Conservation (phyloP, 2,113 vertebrate species). For the Cottus gobio region DNA sequence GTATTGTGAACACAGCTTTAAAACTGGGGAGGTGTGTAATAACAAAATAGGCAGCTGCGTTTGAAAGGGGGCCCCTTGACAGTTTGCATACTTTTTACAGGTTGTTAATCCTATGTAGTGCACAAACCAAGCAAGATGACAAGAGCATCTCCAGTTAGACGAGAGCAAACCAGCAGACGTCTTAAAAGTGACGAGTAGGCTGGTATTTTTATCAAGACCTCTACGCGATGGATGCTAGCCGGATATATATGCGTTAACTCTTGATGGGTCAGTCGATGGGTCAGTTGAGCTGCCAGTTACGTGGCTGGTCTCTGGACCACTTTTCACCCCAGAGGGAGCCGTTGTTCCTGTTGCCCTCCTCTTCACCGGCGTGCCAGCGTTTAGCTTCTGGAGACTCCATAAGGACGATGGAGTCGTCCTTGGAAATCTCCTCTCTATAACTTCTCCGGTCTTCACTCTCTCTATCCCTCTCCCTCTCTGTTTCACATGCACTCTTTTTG, state of each 20-base stretch:
- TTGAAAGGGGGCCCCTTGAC: conserved; percentile 53
- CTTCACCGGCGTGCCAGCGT: conserved; percentile 43
- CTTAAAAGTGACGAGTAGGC: not conserved
- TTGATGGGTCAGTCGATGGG: conserved; percentile 17
- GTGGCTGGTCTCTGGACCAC: conserved; percentile 24
- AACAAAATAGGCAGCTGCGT: conserved; percentile 59
- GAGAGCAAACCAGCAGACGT: not conserved
- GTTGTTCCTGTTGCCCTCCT: conserved; percentile 60
- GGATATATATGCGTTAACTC: not conserved
- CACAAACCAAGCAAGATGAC: conserved; percentile 15
- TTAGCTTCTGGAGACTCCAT: conserved; percentile 75
- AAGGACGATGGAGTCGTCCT: conserved; percentile 82
- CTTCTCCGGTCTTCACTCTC: conserved; percentile 71
- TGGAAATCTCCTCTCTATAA: conserved; percentile 82
- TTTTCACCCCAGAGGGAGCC: conserved; percentile 61
- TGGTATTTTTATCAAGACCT: conserved; percentile 11
- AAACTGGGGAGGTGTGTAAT: conserved; percentile 33
- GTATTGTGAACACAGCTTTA: conserved; percentile 12
- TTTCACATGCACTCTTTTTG: conserved; percentile 52
- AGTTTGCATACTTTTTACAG: conserved; percentile 51
- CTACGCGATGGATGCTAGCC: not conserved
- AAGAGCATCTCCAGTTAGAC: not conserved
- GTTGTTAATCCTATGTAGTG: conserved; percentile 43
- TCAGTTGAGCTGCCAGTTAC: conserved; percentile 32
- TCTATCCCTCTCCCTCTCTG: conserved; percentile 39